These are phyloP conservation scores for Psylliodes chrysocephalus DNA, from an alignment of 2,888 invertebrate genomes.

Conservation along the genomic window DNA sequence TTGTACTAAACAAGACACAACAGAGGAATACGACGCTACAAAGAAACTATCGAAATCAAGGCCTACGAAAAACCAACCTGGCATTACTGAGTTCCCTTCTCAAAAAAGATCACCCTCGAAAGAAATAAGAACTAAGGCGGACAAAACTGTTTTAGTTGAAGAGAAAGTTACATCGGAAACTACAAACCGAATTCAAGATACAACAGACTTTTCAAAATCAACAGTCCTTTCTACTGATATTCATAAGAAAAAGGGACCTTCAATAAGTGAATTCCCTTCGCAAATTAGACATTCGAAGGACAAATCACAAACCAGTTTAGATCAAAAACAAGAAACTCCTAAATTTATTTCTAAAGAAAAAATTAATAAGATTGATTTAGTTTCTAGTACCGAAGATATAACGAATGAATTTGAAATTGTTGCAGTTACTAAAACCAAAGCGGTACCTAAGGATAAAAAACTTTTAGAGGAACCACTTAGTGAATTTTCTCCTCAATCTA, in stretches of 20 bases:
- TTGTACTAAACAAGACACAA: conserved; percentile 1
- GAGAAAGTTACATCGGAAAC: neutral
- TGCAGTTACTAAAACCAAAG: neutral
- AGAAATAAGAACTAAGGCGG: conserved; percentile 10
- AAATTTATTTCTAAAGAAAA: neutral
- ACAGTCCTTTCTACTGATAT: neutral
- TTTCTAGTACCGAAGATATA: neutral
- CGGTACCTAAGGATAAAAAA: neutral
- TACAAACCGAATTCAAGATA: too few species aligned
- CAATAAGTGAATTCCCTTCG: neutral
- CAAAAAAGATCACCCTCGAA: conserved; percentile 44
- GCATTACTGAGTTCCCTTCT: conserved; percentile 45
- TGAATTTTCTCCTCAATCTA: neutral
- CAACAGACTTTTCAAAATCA: too few species aligned
- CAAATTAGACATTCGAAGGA: neutral
- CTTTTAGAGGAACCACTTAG: neutral
- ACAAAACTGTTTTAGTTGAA: neutral
- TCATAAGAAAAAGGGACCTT: neutral
- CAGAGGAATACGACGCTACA: conserved; percentile 28
- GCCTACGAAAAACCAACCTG: conserved; percentile 22
- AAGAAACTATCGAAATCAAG: neutral
- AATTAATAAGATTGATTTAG: neutral
- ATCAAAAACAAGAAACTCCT: neutral
- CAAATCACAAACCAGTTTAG: neutral
- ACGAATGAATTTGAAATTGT: neutral